Conservation (phyloP, 2,888 invertebrate genomes). For the Cetonia aurata region DNA sequence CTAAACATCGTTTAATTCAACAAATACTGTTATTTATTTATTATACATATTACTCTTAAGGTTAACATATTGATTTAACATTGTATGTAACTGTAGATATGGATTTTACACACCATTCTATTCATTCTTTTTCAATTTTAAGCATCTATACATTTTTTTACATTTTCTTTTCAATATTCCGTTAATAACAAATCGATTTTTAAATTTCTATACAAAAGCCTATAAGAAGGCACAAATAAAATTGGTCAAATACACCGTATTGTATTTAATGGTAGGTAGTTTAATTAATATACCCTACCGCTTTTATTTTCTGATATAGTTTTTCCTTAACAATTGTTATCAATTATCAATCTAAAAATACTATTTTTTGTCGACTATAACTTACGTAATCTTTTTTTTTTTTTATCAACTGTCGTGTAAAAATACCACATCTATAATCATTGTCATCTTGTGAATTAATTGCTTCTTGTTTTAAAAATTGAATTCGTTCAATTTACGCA, state of each 20-base stretch:
- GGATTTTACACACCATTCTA: conserved; percentile 12
- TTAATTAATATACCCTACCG: conserved; percentile 30
- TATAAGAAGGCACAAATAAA: conserved; percentile 65
- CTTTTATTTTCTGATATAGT: conserved; percentile 35
- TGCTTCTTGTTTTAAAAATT: conserved; percentile 9
- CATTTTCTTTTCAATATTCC: background rate
- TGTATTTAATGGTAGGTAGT: conserved; percentile 6
- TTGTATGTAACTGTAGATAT: conserved; percentile 26
- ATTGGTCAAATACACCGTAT: conserved; percentile 61
- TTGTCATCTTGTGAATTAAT: conserved; percentile 18
- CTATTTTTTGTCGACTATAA: conserved; percentile 34
- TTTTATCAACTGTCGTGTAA: conserved; percentile 17
- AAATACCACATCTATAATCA: conserved; percentile 31
- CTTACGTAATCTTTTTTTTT: conserved; percentile 18
- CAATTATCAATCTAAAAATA: conserved; percentile 41
- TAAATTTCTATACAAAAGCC: conserved; percentile 58
- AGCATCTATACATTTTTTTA: background rate
- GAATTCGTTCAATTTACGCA: conserved; percentile 1
- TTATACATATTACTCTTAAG: conserved; percentile 11
- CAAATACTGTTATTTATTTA: conserved; percentile 26
- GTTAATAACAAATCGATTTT: conserved; percentile 31
- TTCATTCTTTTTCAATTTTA: conserved; percentile 34
- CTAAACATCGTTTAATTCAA: conserved; percentile 27
- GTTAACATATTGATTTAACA: conserved; percentile 24
- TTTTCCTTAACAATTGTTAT: conserved; percentile 37